These are phyloP conservation scores for Siniperca undulata DNA, from an alignment of 2,797 vertebrate genomes.

Conservation along the genomic window DNA sequence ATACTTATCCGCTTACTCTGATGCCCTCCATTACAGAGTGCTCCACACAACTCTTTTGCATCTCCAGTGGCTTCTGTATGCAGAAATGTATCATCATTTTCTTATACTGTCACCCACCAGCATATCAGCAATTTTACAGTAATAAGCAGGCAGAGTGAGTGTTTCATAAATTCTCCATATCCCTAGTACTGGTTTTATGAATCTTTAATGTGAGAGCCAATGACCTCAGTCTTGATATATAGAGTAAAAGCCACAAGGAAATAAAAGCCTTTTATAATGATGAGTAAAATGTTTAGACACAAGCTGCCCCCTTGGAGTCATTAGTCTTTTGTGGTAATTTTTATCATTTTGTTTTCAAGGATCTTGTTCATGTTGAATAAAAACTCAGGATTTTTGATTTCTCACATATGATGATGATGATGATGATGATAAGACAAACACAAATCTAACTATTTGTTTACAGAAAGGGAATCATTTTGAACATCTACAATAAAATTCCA, in stretches of 20 bases:
- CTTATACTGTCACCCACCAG: slow-evolving; percentile 71
- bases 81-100: slow-evolving; percentile 75
- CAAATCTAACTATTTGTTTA: background rate
- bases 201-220: slow-evolving; percentile 75
- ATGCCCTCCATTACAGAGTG: slow-evolving; percentile 81
- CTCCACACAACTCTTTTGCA: slow-evolving; percentile 71
- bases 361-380: slow-evolving; percentile 7
- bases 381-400: background rate
- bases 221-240: slow-evolving; percentile 77
- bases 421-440: background rate
- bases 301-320: slow-evolving; percentile 45
- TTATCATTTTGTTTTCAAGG: slow-evolving; percentile 33
- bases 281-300: slow-evolving; percentile 65
- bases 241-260: slow-evolving; percentile 69
- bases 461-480: background rate
- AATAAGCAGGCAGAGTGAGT: slow-evolving; percentile 71
- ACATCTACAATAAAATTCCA: background rate
- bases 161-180: slow-evolving; percentile 79
- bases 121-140: slow-evolving; percentile 80
- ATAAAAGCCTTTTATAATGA: slow-evolving; percentile 67
- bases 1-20: slow-evolving; percentile 77
- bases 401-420: background rate
- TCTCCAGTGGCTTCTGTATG: slow-evolving; percentile 72
- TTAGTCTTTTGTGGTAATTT: slow-evolving; percentile 45
- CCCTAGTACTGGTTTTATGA: slow-evolving; percentile 74